Base-by-base conservation (phyloP, 2,797 vertebrate genomes). In the Kryptopterus vitreolus region DNA sequence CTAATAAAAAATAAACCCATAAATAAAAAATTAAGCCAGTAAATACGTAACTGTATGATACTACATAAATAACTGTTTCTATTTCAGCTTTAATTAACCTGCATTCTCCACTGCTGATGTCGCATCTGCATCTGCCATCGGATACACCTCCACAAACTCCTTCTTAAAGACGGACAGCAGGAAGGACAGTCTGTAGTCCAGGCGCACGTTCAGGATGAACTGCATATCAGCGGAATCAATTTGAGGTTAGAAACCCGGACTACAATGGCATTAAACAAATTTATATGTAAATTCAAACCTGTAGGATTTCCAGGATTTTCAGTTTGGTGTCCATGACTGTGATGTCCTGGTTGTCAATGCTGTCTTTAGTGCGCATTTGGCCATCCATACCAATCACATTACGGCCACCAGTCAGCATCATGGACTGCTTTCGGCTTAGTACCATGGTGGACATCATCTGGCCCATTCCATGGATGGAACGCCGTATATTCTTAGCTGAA, bases 381-480 rank as follows among this genome's bases (percentile, higher is more conserved):
- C 90, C 91, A 18, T 99, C 97, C 0, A 94, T 83, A 22, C 79
- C 88, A 1, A 93, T 84, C 0, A 89, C 90, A 0, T 91, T 1
- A 7, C 90, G 88, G 50, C 94, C 92, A 71, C 82, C 80, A 0
- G 94, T 91, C 4, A 92, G 91, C 62, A 98, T 96, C 83, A 98
- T 84, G 46, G 98, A 98, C 87, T 93, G 96, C 80, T 98, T 98
- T 80, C 96, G 95, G 92, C 89, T 97, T 81, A 99, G 94, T 71
- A 99, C 96, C 98, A 99, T 99, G 85, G 97, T 98, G 87, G 97
- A 96, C 96, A 99, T 97, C 87, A 99, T 99, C 89, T 99, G 97
- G 18, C 98, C 98, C 91, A 99, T 94, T 0, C 96, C 97, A 82
- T 99, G 98, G 86, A 99, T 98, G 20, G 98, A 99, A 46, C 95